Evolutionary conservation across 2,113 vertebrate species (phyloP), one percentile per base, ranked within the genome.

Genomic region (Hippocampus barbouri): DNA sequence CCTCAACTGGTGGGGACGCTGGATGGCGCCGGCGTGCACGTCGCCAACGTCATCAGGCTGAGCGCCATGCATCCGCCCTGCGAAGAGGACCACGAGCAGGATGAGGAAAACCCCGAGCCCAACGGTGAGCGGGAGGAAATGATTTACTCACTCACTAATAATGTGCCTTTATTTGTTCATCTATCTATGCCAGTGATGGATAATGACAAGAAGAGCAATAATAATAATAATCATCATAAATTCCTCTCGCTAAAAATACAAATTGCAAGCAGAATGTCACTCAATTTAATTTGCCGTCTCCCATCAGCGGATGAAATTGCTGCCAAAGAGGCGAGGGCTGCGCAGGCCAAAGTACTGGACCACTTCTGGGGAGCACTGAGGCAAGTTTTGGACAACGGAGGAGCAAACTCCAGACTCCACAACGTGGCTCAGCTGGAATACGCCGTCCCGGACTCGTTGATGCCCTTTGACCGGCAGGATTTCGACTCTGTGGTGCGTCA

Each of bases 321-420:
- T 8, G 67, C 51, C 23, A 23, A 12, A 57, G 53, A 56, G 51
- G 34, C 53, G 1, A n/a, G 6, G 66, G 65, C 54, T 62, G 65
- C 18, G 2, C 74, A 38, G 14, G 68, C 56, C 64, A 75, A 81
- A 27, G 71, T 79, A 49, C 82, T 95, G 80, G 85, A 92, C 66
- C 70, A 62, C 1, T 98, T 98, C 86, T 99, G 96, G 97, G 93
- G 91, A 66, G 91, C 92, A 70, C 83, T 99, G 87, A 93, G 94
- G 53, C 83, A 90, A 0, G 81, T 95, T 78, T 77, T 98, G 83
- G 93, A 92, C 81, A 91, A 90, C 0, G 86, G 90, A 18, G 91
- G 89, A 16, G 75, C 66, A 1, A 85, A 91, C 80, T 96, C 94
- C 68, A 88, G 81, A 72, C 94, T 98, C 65, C 89, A 86, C 51